phyloP scores from a whole-genome alignment of 2,113 vertebrate genomes.

The Laticauda colubrina region DNA sequence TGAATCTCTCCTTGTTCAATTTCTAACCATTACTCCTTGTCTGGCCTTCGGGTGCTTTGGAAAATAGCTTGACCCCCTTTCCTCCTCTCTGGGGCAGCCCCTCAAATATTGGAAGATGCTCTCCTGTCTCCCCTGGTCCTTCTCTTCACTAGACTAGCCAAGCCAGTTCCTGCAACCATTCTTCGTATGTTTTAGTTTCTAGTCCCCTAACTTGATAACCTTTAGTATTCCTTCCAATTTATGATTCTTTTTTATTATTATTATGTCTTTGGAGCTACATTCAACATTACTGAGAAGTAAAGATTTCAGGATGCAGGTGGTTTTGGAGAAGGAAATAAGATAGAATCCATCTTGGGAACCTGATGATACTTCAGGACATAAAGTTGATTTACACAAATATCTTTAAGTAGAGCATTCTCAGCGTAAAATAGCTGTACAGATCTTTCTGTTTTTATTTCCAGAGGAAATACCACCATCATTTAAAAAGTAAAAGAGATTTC shows the following conservation, averaged over 20 bases:
- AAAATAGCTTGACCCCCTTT: too few species aligned
- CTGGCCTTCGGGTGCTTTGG: too few species aligned
- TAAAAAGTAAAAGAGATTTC: neutral
- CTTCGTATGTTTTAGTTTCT: too few species aligned
- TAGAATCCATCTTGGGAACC: neutral
- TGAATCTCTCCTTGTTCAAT: too few species aligned
- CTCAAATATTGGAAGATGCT: too few species aligned
- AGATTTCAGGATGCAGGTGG: neutral
- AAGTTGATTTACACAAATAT: neutral
- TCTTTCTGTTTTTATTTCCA: neutral
- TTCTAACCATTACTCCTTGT: too few species aligned
- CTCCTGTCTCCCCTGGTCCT: too few species aligned
- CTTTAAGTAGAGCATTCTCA: too few species aligned
- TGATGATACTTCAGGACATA: neutral
- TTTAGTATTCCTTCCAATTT: neutral
- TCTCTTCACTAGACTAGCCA: too few species aligned
- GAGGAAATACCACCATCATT: neutral
- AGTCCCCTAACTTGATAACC: neutral
- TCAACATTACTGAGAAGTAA: neutral
- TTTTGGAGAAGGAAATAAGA: neutral
- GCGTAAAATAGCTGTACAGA: neutral
- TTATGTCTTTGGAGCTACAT: neutral
- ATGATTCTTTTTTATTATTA: neutral
- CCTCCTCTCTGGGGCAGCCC: too few species aligned
- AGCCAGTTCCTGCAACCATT: too few species aligned